Percentiles rank a stretch among this genome's conserved stretches.
phyloP scores from a whole-genome alignment of 2,888 invertebrate species.

The Poecilus cupreus region DNA sequence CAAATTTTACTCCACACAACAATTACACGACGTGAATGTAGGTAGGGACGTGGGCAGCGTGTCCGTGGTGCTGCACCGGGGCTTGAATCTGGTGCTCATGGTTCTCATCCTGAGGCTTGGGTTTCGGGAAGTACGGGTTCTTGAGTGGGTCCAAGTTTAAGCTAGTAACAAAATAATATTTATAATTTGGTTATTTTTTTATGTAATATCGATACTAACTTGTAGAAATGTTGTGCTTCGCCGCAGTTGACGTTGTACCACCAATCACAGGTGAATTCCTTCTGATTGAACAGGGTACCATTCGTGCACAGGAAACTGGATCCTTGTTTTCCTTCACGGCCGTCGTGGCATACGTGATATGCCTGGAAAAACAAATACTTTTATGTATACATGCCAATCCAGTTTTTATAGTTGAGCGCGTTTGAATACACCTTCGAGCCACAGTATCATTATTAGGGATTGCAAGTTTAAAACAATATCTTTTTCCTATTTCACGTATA shows the following conservation, averaged over 20 bases:
- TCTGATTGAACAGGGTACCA: conserved; percentile 90
- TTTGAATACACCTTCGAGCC: too few species aligned
- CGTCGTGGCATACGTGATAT: conserved; percentile 91
- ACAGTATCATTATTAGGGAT: too few species aligned
- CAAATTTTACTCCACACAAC: background rate
- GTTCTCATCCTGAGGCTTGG: conserved; percentile 76
- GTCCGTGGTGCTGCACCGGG: conserved; percentile 4
- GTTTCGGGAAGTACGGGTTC: conserved; percentile 87
- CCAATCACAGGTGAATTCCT: conserved; percentile 92
- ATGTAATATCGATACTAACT: conserved; percentile 72
- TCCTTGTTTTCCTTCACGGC: conserved; percentile 88
- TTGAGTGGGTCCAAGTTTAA: conserved; percentile 86
- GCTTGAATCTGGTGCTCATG: conserved; percentile 58
- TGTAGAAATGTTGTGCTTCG: conserved; percentile 83
- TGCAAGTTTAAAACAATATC: too few species aligned
- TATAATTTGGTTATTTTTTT: too few species aligned
- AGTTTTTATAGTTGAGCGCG: too few species aligned
- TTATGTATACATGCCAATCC: background rate
- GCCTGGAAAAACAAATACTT: conserved; percentile 75
- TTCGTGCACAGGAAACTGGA: conserved; percentile 90
- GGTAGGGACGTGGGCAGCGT: conserved; percentile 15
- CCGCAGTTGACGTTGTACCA: conserved; percentile 93
- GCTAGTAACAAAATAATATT: conserved; percentile 72
- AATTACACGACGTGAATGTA: conserved; percentile 48
- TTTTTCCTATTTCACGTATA: too few species aligned